phyloP scores from a whole-genome alignment of 1,140 invertebrate genomes.

The Drosophila nigrodunni region DNA sequence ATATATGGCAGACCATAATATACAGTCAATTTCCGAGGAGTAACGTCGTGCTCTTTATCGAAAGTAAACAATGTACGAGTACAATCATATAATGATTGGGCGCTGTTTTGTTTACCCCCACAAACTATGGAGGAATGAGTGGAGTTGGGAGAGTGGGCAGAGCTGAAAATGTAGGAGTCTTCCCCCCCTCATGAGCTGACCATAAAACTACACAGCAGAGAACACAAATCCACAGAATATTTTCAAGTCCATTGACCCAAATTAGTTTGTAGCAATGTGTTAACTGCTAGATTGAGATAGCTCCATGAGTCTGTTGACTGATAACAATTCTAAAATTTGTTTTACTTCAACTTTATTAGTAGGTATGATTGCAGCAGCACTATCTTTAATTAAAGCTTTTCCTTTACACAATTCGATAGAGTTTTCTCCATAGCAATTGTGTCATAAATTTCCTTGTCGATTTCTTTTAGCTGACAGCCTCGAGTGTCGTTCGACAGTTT shows the following conservation, averaged over 20 bases:
- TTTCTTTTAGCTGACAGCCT: constrained; percentile 41
- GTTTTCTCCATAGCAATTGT: constrained; percentile 9
- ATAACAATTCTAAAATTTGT: constrained; percentile 49
- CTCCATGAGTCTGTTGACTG: constrained; percentile 51
- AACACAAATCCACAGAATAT: constrained; percentile 29
- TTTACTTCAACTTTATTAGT: neutral
- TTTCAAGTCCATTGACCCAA: constrained; percentile 73
- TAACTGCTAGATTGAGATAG: constrained; percentile 47
- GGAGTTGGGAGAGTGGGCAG: neutral
- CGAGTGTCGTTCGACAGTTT: constrained; percentile 65
- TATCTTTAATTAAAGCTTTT: constrained; percentile 44
- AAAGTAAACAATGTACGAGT: constrained; percentile 64
- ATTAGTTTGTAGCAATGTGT: constrained; percentile 62
- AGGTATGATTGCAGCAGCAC: constrained; percentile 12
- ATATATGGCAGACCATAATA: constrained; percentile 52
- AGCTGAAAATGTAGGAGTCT: no score
- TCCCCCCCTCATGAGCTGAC: constrained; percentile 34
- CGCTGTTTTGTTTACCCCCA: constrained; percentile 55
- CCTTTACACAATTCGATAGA: constrained; percentile 14
- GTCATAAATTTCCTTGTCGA: constrained; percentile 48
- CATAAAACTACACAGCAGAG: constrained; percentile 26
- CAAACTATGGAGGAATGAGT: neutral
- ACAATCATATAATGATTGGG: constrained; percentile 53
- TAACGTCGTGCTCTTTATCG: constrained; percentile 65
- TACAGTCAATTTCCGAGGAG: constrained; percentile 57